phyloP scores from a whole-genome alignment of 2,888 invertebrate genomes.

The Kuschelorhynchus macadamiae region DNA sequence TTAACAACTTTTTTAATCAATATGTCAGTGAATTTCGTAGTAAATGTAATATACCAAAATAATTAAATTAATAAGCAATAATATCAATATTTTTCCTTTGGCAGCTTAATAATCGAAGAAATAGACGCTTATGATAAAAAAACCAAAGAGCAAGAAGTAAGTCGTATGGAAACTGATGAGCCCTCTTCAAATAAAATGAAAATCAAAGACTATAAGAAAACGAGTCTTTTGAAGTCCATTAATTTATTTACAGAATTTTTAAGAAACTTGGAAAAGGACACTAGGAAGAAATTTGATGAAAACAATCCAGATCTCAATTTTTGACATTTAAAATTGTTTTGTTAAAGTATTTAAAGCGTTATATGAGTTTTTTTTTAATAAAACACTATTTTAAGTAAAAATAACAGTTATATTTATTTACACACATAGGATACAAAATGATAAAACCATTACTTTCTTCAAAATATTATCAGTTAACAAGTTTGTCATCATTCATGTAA shows the following conservation, averaged over 20 bases:
- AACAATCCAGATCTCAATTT: constrained; percentile 18
- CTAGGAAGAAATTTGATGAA: constrained; percentile 11
- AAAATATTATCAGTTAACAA: too few relatives aligned
- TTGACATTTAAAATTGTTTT: constrained; percentile 5
- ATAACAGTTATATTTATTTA: neutral
- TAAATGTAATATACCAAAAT: too few relatives aligned
- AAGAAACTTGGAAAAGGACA: constrained; percentile 71
- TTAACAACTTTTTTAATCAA: too few relatives aligned
- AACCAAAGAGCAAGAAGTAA: constrained; percentile 68
- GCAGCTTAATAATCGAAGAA: constrained; percentile 75
- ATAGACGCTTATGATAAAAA: constrained; percentile 76
- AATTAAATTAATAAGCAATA: too few relatives aligned
- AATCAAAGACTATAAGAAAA: constrained; percentile 83
- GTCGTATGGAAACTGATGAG: constrained; percentile 65
- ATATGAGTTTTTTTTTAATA: neutral
- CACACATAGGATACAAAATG: too few relatives aligned
- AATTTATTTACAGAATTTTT: constrained; percentile 82
- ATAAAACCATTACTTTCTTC: too few relatives aligned
- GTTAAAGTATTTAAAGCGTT: neutral
- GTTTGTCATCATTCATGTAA: too few relatives aligned
- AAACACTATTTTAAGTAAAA: neutral
- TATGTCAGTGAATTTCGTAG: too few relatives aligned
- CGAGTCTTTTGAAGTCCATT: constrained; percentile 78
- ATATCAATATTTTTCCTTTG: constrained; percentile 50
- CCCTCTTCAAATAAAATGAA: constrained; percentile 56